Percentiles rank a stretch among this genome's conserved stretches.
phyloP scores from a whole-genome alignment of 2,113 vertebrate genomes.

The Solea solea region DNA sequence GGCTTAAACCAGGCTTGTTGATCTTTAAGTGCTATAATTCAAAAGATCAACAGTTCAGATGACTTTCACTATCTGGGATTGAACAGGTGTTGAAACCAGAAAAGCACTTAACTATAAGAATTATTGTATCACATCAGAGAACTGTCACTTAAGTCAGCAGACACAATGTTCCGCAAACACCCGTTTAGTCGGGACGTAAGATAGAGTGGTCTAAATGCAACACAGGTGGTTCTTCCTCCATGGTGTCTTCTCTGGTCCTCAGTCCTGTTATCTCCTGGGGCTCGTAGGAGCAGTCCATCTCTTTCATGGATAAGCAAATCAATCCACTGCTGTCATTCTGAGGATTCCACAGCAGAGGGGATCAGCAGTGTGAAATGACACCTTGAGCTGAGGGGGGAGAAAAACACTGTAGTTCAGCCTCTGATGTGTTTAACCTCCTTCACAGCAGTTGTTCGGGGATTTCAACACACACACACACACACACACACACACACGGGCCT shows the following conservation, averaged over 20 bases:
- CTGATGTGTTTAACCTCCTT: slow-evolving; percentile 79
- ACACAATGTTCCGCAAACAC: slow-evolving; percentile 15
- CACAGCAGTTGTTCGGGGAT: slow-evolving; percentile 80
- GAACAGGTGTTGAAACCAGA: background rate
- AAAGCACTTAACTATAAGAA: background rate
- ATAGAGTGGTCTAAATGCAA: slow-evolving; percentile 56
- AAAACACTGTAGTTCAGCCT: slow-evolving; percentile 48
- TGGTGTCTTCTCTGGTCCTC: slow-evolving; percentile 20
- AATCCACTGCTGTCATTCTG: slow-evolving; percentile 61
- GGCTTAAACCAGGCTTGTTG: too few species aligned
- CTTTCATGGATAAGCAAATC: slow-evolving; percentile 71
- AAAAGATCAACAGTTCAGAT: too few species aligned
- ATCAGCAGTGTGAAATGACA: slow-evolving; percentile 66
- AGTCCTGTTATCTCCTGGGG: slow-evolving; percentile 47
- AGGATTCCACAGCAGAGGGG: slow-evolving; percentile 57
- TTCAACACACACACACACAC: slow-evolving; percentile 61
- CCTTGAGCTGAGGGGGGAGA: slow-evolving; percentile 42
- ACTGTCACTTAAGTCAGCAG: background rate
- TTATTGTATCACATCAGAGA: background rate
- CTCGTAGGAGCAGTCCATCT: slow-evolving; percentile 54
- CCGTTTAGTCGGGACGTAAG: slow-evolving; percentile 13
- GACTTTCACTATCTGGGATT: too few species aligned
- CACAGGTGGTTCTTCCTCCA: slow-evolving; percentile 58
- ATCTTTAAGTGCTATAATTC: too few species aligned
- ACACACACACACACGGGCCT: slow-evolving; percentile 16